Conservation (phyloP, 2,113 vertebrate genomes). For the Oryzias curvinotus region DNA sequence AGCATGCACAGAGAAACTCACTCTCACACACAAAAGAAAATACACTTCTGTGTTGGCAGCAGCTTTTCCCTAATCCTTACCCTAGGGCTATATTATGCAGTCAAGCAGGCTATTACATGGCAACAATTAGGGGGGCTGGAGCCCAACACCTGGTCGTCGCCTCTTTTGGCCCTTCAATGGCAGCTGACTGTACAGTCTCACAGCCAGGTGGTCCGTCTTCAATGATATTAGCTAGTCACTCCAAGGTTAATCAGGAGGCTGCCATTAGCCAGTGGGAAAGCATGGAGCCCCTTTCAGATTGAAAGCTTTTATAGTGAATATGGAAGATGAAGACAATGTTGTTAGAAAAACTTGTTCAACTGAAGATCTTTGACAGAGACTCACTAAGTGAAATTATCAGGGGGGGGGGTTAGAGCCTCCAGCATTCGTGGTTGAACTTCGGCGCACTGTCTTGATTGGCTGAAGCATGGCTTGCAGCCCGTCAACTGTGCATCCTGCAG, state of each 20-base stretch:
- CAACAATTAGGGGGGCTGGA: conserved; percentile 80
- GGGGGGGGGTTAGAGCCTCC: conserved; percentile 37
- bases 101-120: conserved; percentile 85
- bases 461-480: conserved; percentile 47
- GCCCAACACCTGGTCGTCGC: conserved; percentile 87
- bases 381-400: conserved; percentile 48
- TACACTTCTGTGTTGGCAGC: conserved; percentile 79
- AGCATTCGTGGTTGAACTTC: conserved; percentile 52
- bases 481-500: conserved; percentile 67
- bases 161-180: conserved; percentile 80
- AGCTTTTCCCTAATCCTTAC: conserved; percentile 81
- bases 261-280: conserved; percentile 68
- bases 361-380: conserved; percentile 69
- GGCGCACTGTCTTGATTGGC: conserved; percentile 49
- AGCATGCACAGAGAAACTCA: conserved; percentile 25
- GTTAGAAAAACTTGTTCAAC: conserved; percentile 82
- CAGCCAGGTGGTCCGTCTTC: conserved; percentile 92
- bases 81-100: conserved; percentile 86
- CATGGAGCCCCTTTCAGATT: conserved; percentile 66
- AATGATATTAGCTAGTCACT: conserved; percentile 87
- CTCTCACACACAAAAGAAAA: conserved; percentile 77
- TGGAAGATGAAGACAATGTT: conserved; percentile 76
- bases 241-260: conserved; percentile 86
- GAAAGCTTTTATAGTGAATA: conserved; percentile 68
- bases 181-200: conserved; percentile 88